phyloP scores from a whole-genome alignment of 2,888 invertebrate species.

The Sialis fuliginosa region DNA sequence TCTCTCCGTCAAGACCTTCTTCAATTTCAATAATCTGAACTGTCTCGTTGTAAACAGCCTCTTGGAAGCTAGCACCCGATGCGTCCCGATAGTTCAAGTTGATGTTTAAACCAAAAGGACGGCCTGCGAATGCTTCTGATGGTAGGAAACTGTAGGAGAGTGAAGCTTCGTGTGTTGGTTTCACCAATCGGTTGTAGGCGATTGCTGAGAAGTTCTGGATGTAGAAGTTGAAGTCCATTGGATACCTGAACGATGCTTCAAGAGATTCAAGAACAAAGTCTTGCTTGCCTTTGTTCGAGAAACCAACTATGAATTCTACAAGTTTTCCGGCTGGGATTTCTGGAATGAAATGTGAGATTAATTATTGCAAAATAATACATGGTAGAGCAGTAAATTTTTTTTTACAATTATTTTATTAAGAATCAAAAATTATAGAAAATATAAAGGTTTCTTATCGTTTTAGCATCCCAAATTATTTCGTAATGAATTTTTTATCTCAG shows the following conservation, averaged over 20 bases:
- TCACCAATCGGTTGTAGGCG: slow-evolving; percentile 72
- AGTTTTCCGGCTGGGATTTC: slow-evolving; percentile 83
- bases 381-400: neutral
- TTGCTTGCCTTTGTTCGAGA: slow-evolving; percentile 82
- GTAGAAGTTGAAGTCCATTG: slow-evolving; percentile 95
- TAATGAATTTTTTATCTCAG: neutral
- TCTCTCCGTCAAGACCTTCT: slow-evolving; percentile 94
- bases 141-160: slow-evolving; percentile 90
- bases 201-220: slow-evolving; percentile 96
- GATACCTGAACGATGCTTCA: slow-evolving; percentile 96
- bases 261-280: slow-evolving; percentile 85
- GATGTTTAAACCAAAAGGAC: slow-evolving; percentile 90
- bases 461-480: too few relatives aligned
- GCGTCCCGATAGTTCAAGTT: slow-evolving; percentile 77
- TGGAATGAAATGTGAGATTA: slow-evolving; percentile 23
- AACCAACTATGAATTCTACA: slow-evolving; percentile 91
- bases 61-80: slow-evolving; percentile 50
- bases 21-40: slow-evolving; percentile 90
- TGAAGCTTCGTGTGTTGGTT: slow-evolving; percentile 83
- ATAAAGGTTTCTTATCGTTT: too few relatives aligned
- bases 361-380: slow-evolving; percentile 10
- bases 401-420: neutral
- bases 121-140: slow-evolving; percentile 88
- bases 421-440: too few relatives aligned
- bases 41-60: slow-evolving; percentile 96